These are phyloP conservation scores for Mergus octosetaceus DNA, from an alignment of 2,797 vertebrate genomes.

Conservation along the genomic window DNA sequence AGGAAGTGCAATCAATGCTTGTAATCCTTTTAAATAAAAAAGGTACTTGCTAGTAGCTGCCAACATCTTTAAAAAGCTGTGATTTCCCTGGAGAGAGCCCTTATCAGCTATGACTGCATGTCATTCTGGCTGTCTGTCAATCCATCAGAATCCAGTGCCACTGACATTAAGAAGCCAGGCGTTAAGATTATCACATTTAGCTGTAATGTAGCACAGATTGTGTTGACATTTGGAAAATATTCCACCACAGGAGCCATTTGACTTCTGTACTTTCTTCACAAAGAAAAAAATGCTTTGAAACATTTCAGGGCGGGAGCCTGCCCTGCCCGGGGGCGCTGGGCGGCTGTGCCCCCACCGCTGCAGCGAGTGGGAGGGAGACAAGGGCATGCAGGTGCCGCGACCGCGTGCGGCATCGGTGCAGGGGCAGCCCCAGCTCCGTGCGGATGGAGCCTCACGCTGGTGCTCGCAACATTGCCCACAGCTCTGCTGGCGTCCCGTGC, in stretches of 20 bases:
- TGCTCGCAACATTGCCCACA: background rate
- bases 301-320: background rate
- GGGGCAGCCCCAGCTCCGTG: background rate
- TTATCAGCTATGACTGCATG: constrained; percentile 60
- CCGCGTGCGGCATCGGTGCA: no score
- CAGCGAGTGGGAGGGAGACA: no score
- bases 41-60: constrained; percentile 65
- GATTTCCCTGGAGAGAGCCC: constrained; percentile 64
- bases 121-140: constrained; percentile 71
- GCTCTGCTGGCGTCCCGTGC: no score
- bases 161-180: constrained; percentile 78
- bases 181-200: constrained; percentile 71
- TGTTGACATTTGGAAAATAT: constrained; percentile 80
- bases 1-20: constrained; percentile 46
- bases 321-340: background rate
- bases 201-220: constrained; percentile 76
- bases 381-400: no score
- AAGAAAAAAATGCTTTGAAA: background rate
- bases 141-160: constrained; percentile 58
- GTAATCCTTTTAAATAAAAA: constrained; percentile 67
- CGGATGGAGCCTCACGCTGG: rapidly evolving
- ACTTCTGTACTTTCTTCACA: constrained; percentile 68
- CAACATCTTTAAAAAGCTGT: constrained; percentile 55
- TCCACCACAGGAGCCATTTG: constrained; percentile 75
- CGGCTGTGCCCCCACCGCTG: no score